These are phyloP conservation scores for Papilio machaon DNA, from an alignment of 1,140 invertebrate species.

Conservation along the genomic window DNA sequence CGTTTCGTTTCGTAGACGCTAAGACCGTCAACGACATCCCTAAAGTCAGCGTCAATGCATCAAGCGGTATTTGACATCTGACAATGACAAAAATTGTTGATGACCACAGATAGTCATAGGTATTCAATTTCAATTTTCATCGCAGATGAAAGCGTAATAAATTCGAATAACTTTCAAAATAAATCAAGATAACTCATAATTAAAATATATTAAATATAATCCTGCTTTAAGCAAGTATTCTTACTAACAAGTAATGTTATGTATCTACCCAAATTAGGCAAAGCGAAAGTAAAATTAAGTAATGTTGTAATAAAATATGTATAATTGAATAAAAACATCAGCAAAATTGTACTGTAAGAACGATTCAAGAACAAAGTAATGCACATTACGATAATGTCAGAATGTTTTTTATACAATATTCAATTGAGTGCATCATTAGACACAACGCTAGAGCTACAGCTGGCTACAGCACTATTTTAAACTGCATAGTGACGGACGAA, in stretches of 20 bases:
- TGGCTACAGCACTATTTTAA: constrained; percentile 24
- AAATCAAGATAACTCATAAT: neutral
- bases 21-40: too few species aligned
- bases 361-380: neutral
- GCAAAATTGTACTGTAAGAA: neutral
- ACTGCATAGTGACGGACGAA: constrained; percentile 42
- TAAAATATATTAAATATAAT: neutral
- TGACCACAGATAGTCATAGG: neutral
- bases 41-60: too few species aligned
- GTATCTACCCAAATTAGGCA: neutral
- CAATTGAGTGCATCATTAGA: neutral
- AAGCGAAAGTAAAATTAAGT: neutral
- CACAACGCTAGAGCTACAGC: neutral
- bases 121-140: neutral
- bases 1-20: too few species aligned
- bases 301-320: neutral
- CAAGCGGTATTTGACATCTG: neutral
- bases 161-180: neutral
- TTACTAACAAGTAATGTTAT: neutral
- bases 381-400: neutral
- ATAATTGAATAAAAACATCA: neutral
- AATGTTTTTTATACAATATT: neutral
- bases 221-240: neutral
- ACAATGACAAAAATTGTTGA: neutral
- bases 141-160: neutral